Conservation (phyloP, 53 echinoderm and acorn worm genomes). For the Echinometra lucunter region DNA sequence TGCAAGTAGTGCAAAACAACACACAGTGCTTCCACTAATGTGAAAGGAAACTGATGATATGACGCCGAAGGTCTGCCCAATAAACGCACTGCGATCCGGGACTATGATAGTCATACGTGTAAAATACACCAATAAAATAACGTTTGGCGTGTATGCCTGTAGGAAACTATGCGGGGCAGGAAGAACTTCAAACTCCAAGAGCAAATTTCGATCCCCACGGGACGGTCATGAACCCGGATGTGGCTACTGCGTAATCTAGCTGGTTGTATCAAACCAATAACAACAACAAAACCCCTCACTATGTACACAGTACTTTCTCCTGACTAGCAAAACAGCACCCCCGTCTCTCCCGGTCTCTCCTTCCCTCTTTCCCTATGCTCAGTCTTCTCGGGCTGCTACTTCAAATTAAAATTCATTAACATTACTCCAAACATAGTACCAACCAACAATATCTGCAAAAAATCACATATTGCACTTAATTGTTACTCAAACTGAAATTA, state of each 20-base stretch:
- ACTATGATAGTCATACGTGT: background rate
- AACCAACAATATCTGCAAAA: too few relatives aligned
- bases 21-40: background rate
- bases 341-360: background rate
- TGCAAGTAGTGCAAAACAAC: background rate
- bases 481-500: too few relatives aligned
- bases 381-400: background rate
- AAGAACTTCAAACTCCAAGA: background rate
- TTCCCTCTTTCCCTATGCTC: background rate
- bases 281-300: background rate
- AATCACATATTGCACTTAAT: too few relatives aligned
- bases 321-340: too few relatives aligned
- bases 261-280: background rate
- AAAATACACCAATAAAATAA: background rate
- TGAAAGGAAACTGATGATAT: background rate
- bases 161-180: background rate
- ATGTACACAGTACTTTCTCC: too few relatives aligned
- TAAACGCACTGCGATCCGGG: too few relatives aligned
- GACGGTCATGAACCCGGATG: slow-evolving; percentile 27
- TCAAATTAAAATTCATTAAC: too few relatives aligned
- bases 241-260: background rate
- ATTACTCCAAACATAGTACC: too few relatives aligned
- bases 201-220: background rate
- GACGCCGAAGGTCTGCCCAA: background rate
- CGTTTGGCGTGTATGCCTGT: background rate